Conservation (phyloP, 2,888 invertebrate genomes). For the Gastrophysa polygoni region DNA sequence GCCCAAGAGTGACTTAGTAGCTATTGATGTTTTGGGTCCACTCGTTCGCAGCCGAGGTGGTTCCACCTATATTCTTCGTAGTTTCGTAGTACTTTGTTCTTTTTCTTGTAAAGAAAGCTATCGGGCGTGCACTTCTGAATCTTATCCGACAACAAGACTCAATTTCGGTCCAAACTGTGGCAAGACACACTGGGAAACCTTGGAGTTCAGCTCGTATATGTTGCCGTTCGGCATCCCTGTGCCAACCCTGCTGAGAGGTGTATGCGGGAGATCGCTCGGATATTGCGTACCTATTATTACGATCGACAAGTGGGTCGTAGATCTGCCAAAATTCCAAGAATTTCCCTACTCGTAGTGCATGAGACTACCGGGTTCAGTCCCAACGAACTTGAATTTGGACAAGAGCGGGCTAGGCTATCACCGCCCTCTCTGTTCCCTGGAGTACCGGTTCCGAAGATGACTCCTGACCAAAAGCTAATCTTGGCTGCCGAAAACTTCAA, state of each 20-base stretch:
- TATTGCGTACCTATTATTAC: neutral
- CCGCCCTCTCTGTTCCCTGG: neutral
- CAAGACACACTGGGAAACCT: neutral
- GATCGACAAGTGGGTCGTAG: neutral
- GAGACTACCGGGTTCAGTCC: neutral
- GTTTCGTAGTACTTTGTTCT: neutral
- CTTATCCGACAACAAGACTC: neutral
- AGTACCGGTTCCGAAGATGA: neutral
- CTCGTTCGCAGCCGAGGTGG: neutral
- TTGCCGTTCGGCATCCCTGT: no score
- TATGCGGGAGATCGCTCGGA: neutral
- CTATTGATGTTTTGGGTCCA: constrained; percentile 2
- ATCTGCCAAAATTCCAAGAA: neutral
- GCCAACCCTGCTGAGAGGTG: neutral
- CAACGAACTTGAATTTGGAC: neutral
- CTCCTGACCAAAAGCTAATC: neutral
- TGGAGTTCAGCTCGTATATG: neutral
- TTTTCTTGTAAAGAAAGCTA: neutral
- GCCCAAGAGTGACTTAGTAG: neutral
- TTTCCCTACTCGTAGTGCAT: neutral
- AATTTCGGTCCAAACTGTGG: neutral
- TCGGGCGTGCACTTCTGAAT: neutral
- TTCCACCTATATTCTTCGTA: neutral
- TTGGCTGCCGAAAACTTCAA: neutral
- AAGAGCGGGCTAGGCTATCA: neutral